These are phyloP conservation scores for Aphelinus certus DNA, from an alignment of 1,140 invertebrate species.

Conservation along the genomic window DNA sequence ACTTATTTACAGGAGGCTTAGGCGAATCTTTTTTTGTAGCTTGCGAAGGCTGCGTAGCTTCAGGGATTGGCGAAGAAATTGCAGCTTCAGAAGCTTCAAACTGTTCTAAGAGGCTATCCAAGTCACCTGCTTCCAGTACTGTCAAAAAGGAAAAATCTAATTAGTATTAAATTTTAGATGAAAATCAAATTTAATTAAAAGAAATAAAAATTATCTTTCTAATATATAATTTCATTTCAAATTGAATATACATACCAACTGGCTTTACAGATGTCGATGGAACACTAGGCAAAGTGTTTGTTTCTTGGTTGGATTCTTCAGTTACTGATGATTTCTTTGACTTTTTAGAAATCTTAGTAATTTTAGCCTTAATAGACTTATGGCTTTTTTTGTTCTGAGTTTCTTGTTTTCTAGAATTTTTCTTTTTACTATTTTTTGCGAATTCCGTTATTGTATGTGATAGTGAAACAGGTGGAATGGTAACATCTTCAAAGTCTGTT, in stretches of 20 bases:
- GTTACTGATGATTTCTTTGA: conserved; percentile 28
- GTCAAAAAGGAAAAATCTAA: conserved; percentile 31
- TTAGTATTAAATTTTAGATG: neutral
- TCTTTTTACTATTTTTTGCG: conserved; percentile 27
- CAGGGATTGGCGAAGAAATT: neutral
- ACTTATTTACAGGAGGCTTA: conserved; percentile 35
- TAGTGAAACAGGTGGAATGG: neutral
- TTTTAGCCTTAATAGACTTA: conserved; percentile 2
- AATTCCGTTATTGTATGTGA: neutral
- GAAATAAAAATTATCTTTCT: neutral
- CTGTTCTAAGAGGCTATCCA: conserved; percentile 67
- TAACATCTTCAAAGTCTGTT: neutral
- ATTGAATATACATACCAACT: conserved; percentile 19
- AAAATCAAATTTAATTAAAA: conserved; percentile 1
- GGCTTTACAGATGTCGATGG: conserved; percentile 12
- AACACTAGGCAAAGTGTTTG: conserved; percentile 17
- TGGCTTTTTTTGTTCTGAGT: conserved; percentile 14
- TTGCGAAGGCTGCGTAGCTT: neutral
- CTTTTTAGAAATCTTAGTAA: neutral
- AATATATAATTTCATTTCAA: conserved; percentile 1
- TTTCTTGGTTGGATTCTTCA: conserved; percentile 21
- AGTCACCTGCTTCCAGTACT: conserved; percentile 67
- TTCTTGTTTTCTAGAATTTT: conserved; percentile 15
- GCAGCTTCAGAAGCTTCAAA: conserved; percentile 65
- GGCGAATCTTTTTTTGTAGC: neutral